phyloP scores from a whole-genome alignment of 2,888 invertebrate genomes.

The Mythimna loreyi region DNA sequence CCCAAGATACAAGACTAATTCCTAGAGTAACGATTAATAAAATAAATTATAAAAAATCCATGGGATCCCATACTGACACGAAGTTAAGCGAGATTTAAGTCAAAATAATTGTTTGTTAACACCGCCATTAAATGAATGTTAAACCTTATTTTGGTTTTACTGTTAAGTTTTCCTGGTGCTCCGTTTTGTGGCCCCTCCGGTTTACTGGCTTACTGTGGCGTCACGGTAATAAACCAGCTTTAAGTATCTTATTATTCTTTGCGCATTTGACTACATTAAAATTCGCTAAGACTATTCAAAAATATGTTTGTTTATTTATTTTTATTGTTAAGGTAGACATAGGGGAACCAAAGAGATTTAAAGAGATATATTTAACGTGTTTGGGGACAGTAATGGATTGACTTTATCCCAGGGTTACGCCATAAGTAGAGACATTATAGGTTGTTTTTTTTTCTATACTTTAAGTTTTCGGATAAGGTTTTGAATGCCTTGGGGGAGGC shows the following conservation, averaged over 20 bases:
- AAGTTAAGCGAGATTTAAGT: conserved; percentile 58
- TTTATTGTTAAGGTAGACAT: too few relatives aligned
- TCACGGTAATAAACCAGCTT: conserved; percentile 5
- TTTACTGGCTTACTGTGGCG: conserved; percentile 28
- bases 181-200: conserved; percentile 3
- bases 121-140: conserved; percentile 59
- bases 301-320: background rate
- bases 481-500: too few relatives aligned
- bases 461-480: too few relatives aligned
- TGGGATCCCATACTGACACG: conserved; percentile 21
- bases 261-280: conserved; percentile 18
- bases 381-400: too few relatives aligned
- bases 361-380: too few relatives aligned
- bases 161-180: conserved; percentile 38
- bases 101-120: conserved; percentile 73
- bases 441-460: too few relatives aligned
- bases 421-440: too few relatives aligned
- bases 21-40: too few relatives aligned
- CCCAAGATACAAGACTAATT: too few relatives aligned
- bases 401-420: too few relatives aligned
- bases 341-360: too few relatives aligned
- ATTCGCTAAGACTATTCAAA: conserved; percentile 10
- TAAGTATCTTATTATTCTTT: conserved; percentile 29
- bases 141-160: conserved; percentile 43
- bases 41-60: too few relatives aligned